phyloP scores from a whole-genome alignment of 2,797 vertebrate species.

The Amniataba percoides region DNA sequence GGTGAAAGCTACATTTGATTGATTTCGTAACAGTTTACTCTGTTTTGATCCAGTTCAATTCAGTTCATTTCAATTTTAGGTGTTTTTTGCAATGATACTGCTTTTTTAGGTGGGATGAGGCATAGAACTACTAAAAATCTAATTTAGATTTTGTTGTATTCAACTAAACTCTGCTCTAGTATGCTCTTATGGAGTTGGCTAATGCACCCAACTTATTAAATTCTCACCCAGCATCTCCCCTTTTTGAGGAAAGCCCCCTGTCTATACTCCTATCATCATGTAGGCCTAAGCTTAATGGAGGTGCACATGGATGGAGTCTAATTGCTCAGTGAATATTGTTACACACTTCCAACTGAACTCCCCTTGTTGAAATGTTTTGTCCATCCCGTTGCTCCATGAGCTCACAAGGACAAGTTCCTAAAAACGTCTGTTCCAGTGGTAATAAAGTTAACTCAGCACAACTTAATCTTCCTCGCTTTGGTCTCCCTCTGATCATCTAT shows the following conservation, averaged over 20 bases:
- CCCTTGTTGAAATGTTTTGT: not conserved
- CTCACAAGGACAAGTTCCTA: not conserved
- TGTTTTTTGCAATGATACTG: not conserved
- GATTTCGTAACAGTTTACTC: no score
- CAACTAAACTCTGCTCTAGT: not conserved
- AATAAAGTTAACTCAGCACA: not conserved
- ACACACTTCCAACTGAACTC: not conserved
- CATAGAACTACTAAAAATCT: not conserved
- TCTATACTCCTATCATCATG: not conserved
- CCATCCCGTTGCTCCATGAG: no score
- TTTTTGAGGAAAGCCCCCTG: not conserved
- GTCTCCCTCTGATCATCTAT: not conserved
- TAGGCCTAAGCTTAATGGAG: not conserved
- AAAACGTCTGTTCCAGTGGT: not conserved
- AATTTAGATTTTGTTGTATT: not conserved
- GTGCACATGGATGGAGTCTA: not conserved
- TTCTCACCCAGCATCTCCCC: not conserved
- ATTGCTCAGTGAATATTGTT: not conserved
- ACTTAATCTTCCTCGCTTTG: not conserved
- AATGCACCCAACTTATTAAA: not conserved
- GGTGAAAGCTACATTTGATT: conserved; percentile 9
- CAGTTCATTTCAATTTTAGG: no score
- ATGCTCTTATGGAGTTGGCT: not conserved
- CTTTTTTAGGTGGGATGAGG: not conserved
- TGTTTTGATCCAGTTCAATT: no score